Evolutionary conservation across 2,888 invertebrate species (phyloP), one percentile per base, ranked within the genome.

Genomic region (Lagria hirta): DNA sequence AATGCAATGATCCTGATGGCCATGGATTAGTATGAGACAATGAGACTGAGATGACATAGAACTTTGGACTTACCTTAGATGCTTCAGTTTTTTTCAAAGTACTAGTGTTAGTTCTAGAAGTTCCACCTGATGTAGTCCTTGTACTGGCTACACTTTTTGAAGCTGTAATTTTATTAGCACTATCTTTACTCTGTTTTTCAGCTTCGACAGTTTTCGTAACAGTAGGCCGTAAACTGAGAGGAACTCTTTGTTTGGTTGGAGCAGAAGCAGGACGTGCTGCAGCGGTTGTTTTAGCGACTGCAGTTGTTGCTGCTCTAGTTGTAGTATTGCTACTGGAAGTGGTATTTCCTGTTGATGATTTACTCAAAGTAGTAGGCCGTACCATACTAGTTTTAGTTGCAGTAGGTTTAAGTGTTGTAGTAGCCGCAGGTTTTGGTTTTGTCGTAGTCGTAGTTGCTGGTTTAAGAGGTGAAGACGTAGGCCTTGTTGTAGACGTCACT

Each of bases 151-250:
- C 57, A 4, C 69, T 65, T 18, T 60, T 49, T 15, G 61, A 56
- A 4, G 64, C 64, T 7, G 62, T 65, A 59, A 84, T 76, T 62
- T 83, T 84, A 66, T 84, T 85, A 33, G 81, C 81, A 57, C 81
- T 79, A 52, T 85, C 84, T 68, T 85, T 84, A 51, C 75, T 79
- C 60, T 81, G 81, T 58, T 85, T 85, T 38, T 72, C 71, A 1
- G 66, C 57, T 38, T 69, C 67, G 6, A 68, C 57, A 48, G 62
- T 63, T 18, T 61, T 54, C 5, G 60, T 50, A 4, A 51, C 43
- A 5, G 63, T 58, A 33, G 48, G 60, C n/a, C n/a, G n/a, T n/a
- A n/a, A n/a, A 1, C 59, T 56, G n/a, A 58, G 37, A 7, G 65
- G 58, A 27, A 59, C 52, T 42, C 56, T 55, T 8, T 62, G 56